Base-by-base conservation (phyloP, 1,140 invertebrate genomes). In the Anastrepha obliqua region DNA sequence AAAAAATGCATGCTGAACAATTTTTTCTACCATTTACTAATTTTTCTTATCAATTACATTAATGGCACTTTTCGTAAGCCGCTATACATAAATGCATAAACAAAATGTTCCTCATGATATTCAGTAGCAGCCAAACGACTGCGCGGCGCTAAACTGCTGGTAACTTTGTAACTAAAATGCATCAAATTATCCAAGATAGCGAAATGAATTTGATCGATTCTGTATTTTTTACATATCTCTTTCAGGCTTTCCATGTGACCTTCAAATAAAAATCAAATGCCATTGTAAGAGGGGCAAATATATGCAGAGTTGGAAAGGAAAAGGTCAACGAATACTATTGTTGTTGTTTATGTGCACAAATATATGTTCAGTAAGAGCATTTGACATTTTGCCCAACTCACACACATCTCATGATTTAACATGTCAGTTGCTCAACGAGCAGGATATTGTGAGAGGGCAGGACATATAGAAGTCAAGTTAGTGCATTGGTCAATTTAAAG, bases 1-100 rank as follows among this genome's bases (percentile, higher is more conserved):
- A 67, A 67, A 39, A 67, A 67, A 29, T 47, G 42, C 39, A 67
- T 29, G 29, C 51, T 55, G 6, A 55, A 55, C 51, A 55, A 55
- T 55, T 55, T 55, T 29, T 29, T 29, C 29, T 0, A 29, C 29
- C 29, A 29, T 29, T 29, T 13, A 62, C 60, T 0, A 15, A 29
- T 81, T 81, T 81, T 81, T 81, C 74, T 81, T 55, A 81, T 55
- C 74, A 81, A 81, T 81, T 81, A 81, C 44, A 17, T 55, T 55
- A 81, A 29, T 81, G 74, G 74, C 44, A 7, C 55, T 81, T 13
- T 51, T 55, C 5, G 17, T n/a, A 51, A 55, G n/a, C 0, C 7
- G 55, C 9, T 8, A 29, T 55, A 4, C n/a, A 20, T 55, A 47
- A 74, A n/a, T 6, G 9, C 5, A 74, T 58, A 67, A 67, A 42